Conservation (phyloP, 2,113 vertebrate genomes). For the Ardeotis arabs region DNA sequence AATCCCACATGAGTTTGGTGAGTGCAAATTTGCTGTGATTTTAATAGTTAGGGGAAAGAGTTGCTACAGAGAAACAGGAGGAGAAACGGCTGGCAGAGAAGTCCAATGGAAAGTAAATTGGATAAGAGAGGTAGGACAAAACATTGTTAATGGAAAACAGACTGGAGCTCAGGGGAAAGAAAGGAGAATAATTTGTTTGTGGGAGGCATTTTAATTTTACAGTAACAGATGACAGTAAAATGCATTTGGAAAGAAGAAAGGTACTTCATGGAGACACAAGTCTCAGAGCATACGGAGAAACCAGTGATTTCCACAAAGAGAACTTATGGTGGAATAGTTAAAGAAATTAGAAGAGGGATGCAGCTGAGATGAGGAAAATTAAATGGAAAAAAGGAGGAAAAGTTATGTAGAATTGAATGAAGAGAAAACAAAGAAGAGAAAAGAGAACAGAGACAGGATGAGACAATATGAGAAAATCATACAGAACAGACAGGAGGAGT, state of each 20-base stretch:
- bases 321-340: neutral
- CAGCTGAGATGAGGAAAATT: neutral
- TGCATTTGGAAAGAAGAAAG: neutral
- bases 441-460: neutral
- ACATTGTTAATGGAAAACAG: neutral
- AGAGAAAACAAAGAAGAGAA: neutral
- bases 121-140: slow-evolving; percentile 5
- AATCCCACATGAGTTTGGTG: neutral
- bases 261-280: neutral
- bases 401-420: neutral
- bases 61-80: neutral
- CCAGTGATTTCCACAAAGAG: neutral
- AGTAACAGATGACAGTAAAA: slow-evolving; percentile 25
- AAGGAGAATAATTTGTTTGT: slow-evolving; percentile 27
- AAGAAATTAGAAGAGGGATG: neutral
- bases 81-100: neutral
- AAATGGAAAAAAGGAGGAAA: neutral
- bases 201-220: slow-evolving; percentile 26
- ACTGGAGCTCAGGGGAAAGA: neutral
- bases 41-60: neutral
- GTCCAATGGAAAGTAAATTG: slow-evolving; percentile 21
- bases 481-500: neutral
- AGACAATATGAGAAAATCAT: neutral
- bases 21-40: neutral
- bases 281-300: neutral